phyloP scores from a whole-genome alignment of 1,140 invertebrate genomes.

The Teleogryllus occipitalis region DNA sequence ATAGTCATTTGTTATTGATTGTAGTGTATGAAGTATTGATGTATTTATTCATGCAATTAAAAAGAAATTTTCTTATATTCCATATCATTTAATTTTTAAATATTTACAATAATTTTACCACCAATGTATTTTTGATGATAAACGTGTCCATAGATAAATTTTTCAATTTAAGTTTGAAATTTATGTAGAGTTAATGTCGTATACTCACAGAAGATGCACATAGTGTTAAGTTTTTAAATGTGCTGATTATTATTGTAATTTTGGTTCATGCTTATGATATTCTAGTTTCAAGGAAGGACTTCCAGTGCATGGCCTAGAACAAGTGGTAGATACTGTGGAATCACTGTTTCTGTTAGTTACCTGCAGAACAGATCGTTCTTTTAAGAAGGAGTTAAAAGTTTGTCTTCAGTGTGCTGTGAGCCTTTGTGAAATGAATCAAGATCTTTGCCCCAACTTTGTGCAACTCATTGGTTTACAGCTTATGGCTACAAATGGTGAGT shows the following conservation, averaged over 20 bases:
- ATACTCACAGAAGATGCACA: neutral
- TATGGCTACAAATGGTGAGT: conserved; percentile 25
- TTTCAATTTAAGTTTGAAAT: too few relatives aligned
- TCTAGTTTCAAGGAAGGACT: conserved; percentile 55
- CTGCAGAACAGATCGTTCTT: conserved; percentile 38
- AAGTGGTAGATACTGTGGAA: conserved; percentile 56
- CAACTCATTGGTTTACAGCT: conserved; percentile 50
- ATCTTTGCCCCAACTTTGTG: conserved; percentile 52
- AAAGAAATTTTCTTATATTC: too few relatives aligned
- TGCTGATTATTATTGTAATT: neutral
- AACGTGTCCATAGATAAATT: too few relatives aligned
- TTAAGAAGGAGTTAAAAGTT: conserved; percentile 49
- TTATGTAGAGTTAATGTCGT: too few relatives aligned
- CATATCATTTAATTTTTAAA: too few relatives aligned
- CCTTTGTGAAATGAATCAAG: conserved; percentile 50
- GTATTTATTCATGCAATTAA: too few relatives aligned
- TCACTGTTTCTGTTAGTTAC: conserved; percentile 57
- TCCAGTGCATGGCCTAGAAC: conserved; percentile 43
- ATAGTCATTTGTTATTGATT: too few relatives aligned
- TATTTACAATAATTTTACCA: too few relatives aligned
- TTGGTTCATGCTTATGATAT: conserved; percentile 17
- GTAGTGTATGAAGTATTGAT: too few relatives aligned
- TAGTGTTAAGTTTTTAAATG: neutral
- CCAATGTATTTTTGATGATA: too few relatives aligned
- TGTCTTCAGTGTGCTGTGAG: conserved; percentile 61